Evolutionary conservation across 1,140 invertebrate species (phyloP).

Genomic region (Agraylea sexmaculata): DNA sequence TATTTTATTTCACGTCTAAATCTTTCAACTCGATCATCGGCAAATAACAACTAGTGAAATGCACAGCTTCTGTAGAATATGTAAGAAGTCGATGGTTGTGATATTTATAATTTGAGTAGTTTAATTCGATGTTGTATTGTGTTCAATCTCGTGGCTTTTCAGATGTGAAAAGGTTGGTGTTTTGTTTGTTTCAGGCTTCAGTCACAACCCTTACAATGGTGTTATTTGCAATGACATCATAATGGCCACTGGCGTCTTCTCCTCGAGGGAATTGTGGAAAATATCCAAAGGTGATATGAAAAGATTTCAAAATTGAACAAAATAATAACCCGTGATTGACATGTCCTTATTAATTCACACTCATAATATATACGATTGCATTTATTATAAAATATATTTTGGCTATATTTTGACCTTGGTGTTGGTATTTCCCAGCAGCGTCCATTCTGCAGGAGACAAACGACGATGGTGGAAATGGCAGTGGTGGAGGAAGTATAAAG

Average conservation of each 20-base stretch:
- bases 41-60: no score
- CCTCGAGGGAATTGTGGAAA: conserved; percentile 94
- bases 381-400: background rate
- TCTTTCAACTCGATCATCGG: no score
- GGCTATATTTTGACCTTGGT: conserved; percentile 15
- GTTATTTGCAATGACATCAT: conserved; percentile 98
- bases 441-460: conserved; percentile 86
- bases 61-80: no score
- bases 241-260: conserved; percentile 95
- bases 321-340: no score
- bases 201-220: conserved; percentile 94
- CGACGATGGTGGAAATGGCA: conserved; percentile 35
- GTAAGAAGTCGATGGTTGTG: no score
- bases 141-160: no score
- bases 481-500: conserved; percentile 68
- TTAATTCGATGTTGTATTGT: no score
- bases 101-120: no score
- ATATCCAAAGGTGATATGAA: conserved; percentile 79
- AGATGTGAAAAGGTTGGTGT: no score
- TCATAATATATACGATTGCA: background rate
- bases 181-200: conserved; percentile 63
- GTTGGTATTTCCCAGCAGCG: conserved; percentile 55
- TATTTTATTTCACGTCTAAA: no score
- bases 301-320: conserved; percentile 5
- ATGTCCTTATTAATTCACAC: no score